Evolutionary conservation across 2,888 invertebrate species (phyloP).

Genomic region (Orthonychiurus folsomi): DNA sequence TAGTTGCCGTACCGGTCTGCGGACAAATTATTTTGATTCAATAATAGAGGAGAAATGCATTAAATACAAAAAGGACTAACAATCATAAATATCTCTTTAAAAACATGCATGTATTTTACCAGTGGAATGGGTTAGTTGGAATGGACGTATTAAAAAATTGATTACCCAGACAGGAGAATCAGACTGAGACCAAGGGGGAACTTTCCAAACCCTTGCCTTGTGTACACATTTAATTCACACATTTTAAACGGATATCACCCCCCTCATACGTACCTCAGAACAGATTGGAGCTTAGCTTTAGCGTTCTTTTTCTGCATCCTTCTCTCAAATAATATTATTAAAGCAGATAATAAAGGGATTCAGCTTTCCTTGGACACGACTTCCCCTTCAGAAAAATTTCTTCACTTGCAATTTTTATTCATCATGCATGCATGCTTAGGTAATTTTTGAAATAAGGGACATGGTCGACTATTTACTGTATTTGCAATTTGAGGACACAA

Average conservation of each 20-base stretch:
- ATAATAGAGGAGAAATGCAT: too few relatives aligned
- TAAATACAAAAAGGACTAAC: too few relatives aligned
- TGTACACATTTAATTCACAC: background rate
- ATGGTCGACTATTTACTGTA: background rate
- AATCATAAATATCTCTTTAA: background rate
- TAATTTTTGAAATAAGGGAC: too few relatives aligned
- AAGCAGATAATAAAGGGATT: background rate
- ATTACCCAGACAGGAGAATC: conserved; percentile 3
- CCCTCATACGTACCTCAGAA: background rate
- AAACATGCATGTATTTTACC: background rate
- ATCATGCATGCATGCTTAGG: too few relatives aligned
- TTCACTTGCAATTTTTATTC: too few relatives aligned
- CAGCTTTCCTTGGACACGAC: background rate
- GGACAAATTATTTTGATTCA: too few relatives aligned
- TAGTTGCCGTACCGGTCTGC: too few relatives aligned
- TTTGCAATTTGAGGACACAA: background rate
- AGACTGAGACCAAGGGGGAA: conserved; percentile 5
- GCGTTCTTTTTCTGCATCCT: background rate
- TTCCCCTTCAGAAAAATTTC: background rate
- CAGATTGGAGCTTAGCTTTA: background rate
- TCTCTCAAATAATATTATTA: background rate
- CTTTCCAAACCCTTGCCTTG: conserved; percentile 6
- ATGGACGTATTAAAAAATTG: conserved; percentile 9
- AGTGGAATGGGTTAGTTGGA: background rate
- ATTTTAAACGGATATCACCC: background rate